Percentiles rank a stretch among this genome's conserved stretches.
Conservation (phyloP, 2,888 invertebrate species). For the Rhimphoctona megacephalus region DNA sequence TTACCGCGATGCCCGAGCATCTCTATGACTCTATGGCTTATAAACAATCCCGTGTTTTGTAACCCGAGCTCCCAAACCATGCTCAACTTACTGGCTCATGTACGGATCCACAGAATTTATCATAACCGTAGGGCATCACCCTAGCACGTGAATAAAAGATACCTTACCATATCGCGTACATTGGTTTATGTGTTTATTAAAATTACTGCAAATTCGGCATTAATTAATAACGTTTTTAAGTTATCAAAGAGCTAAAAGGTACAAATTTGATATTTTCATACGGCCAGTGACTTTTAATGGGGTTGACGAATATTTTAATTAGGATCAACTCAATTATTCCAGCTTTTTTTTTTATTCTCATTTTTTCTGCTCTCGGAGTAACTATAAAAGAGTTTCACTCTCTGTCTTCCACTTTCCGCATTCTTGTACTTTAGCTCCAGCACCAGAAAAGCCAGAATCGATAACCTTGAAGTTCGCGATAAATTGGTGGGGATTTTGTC, state of each 20-base stretch:
- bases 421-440: conserved; percentile 33
- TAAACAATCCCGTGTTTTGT: conserved; percentile 81
- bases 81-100: conserved; percentile 77
- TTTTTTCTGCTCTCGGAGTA: neutral
- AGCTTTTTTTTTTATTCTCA: conserved; percentile 27
- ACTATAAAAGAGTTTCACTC: conserved; percentile 17
- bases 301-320: conserved; percentile 39
- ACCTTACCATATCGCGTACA: neutral
- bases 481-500: conserved; percentile 79
- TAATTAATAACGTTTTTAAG: neutral
- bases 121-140: conserved; percentile 73
- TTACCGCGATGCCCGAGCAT: conserved; percentile 60
- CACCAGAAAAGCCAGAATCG: conserved; percentile 70
- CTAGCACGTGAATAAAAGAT: neutral
- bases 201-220: neutral
- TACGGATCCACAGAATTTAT: conserved; percentile 66
- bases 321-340: conserved; percentile 52
- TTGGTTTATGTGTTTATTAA: conserved; percentile 1
- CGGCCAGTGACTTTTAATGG: neutral
- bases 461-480: conserved; percentile 74
- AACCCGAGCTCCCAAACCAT: conserved; percentile 76
- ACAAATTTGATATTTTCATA: too few species aligned
- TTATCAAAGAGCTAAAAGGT: neutral
- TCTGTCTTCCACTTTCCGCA: conserved; percentile 7
- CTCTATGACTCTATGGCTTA: conserved; percentile 75